phyloP scores from a whole-genome alignment of 1,140 invertebrate species.

The Trichomalopsis sarcophagae region DNA sequence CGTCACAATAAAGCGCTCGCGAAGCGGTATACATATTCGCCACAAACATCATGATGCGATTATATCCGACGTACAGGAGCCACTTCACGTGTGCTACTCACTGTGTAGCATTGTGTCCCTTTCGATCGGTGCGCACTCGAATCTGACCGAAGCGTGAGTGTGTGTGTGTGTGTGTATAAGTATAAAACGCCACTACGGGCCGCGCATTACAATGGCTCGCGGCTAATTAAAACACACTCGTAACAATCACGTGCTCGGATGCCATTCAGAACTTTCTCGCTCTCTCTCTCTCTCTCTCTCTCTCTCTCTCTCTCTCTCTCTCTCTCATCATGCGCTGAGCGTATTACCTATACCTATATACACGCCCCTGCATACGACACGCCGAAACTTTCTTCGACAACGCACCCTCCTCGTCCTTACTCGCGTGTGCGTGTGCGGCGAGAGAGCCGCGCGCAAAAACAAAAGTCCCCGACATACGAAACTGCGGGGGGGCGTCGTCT shows the following conservation, averaged over 20 bases:
- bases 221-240: neutral
- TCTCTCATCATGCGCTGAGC: neutral
- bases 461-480: slow-evolving; percentile 33
- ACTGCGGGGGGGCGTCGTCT: neutral
- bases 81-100: neutral
- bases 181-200: neutral
- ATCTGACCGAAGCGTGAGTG: neutral
- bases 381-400: neutral
- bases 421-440: neutral
- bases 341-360: neutral
- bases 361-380: neutral
- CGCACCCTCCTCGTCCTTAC: neutral
- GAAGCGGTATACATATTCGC: neutral
- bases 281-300: neutral
- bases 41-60: neutral
- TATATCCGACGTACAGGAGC: neutral
- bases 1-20: neutral
- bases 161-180: neutral
- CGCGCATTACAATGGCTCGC: neutral
- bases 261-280: slow-evolving; percentile 17
- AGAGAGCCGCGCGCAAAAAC: slow-evolving; percentile 6
- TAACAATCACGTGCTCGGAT: slow-evolving; percentile 12
- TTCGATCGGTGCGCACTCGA: neutral
- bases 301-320: neutral
- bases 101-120: neutral